phyloP scores from a whole-genome alignment of 2,797 vertebrate genomes.

The Enteromius radiatus region DNA sequence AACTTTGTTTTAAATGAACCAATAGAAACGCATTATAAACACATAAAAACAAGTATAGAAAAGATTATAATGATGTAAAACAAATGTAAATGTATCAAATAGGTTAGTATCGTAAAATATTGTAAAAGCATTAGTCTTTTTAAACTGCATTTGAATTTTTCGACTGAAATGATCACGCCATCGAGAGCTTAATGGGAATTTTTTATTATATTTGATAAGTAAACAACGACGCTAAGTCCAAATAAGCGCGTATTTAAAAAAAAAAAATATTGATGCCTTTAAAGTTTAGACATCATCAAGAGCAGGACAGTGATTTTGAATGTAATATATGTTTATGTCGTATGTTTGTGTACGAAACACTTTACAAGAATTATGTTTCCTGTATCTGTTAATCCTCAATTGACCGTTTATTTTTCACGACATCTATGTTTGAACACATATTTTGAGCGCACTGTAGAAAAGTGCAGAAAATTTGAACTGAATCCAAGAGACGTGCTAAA shows the following conservation, averaged over 20 bases:
- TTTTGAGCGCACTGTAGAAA: background rate
- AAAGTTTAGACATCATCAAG: constrained; percentile 3
- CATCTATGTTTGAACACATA: background rate
- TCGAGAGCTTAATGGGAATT: background rate
- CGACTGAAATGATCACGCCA: background rate
- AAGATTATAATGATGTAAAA: background rate
- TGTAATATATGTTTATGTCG: constrained; percentile 34
- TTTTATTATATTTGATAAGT: constrained; percentile 6
- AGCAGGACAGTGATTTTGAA: constrained; percentile 40
- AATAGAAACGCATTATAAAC: background rate
- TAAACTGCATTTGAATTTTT: background rate
- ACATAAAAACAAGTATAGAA: background rate
- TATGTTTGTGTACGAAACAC: constrained; percentile 31
- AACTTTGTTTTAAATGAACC: background rate
- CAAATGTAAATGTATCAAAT: background rate
- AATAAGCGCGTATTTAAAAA: background rate
- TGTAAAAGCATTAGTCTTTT: background rate
- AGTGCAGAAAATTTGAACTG: background rate
- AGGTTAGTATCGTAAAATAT: background rate
- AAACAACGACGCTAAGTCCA: background rate
- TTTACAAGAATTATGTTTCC: constrained; percentile 8
- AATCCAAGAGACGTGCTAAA: background rate
- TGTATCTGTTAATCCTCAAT: constrained; percentile 21
- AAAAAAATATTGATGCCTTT: background rate
- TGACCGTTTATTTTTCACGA: constrained; percentile 23